Percentiles rank a stretch among this genome's conserved stretches.
These are phyloP conservation scores for Lycophotia porphyrea DNA, from an alignment of 2,888 invertebrate genomes.

Conservation along the genomic window DNA sequence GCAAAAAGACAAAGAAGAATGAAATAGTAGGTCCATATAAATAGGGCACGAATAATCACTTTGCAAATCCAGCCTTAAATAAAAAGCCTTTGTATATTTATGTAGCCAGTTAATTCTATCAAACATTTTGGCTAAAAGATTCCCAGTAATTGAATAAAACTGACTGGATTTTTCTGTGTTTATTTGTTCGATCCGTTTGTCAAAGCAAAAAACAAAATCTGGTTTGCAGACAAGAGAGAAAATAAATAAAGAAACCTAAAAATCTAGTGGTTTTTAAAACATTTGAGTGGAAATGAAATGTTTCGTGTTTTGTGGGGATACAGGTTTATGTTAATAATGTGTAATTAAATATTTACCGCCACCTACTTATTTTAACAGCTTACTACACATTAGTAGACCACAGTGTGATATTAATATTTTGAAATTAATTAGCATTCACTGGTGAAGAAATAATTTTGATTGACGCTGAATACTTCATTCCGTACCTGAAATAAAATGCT, in stretches of 20 bases:
- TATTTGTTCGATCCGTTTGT: constrained; percentile 32
- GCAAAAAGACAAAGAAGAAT: neutral
- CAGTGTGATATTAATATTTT: constrained; percentile 5
- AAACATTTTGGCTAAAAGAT: constrained; percentile 25
- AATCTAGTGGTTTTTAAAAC: neutral
- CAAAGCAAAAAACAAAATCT: constrained; percentile 32
- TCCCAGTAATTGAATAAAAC: constrained; percentile 19
- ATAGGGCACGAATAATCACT: constrained; percentile 1
- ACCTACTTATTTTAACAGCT: constrained; percentile 2
- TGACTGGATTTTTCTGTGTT: constrained; percentile 15
- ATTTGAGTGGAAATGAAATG: neutral
- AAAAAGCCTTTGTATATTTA: constrained; percentile 5
- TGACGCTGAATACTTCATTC: neutral
- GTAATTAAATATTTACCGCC: neutral
- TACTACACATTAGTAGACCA: neutral
- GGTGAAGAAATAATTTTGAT: neutral
- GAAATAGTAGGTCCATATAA: neutral
- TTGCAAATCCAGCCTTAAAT: neutral
- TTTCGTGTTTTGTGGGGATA: neutral
- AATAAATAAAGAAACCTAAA: constrained; percentile 15
- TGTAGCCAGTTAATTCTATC: constrained; percentile 7
- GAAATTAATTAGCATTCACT: neutral
- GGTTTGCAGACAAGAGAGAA: constrained; percentile 26
- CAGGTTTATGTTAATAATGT: neutral
- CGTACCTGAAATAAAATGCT: neutral